phyloP scores from a whole-genome alignment of 2,113 vertebrate species.

The Leptodactylus fuscus region DNA sequence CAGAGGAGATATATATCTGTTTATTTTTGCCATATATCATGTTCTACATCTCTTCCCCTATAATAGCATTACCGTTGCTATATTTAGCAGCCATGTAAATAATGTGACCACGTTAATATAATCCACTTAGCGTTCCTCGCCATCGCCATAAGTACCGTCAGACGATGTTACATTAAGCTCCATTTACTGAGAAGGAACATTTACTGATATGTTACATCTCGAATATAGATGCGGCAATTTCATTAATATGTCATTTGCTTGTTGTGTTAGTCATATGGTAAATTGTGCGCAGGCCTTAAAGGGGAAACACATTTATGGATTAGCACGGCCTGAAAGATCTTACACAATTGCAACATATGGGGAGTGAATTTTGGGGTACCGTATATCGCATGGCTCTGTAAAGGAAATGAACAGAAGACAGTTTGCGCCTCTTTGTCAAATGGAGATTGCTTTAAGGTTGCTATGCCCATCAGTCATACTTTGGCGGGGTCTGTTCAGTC shows the following conservation, averaged over 20 bases:
- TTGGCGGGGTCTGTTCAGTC: too few species aligned
- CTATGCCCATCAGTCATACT: too few species aligned
- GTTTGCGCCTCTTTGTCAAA: too few species aligned
- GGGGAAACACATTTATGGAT: too few species aligned
- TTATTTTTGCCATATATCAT: too few species aligned
- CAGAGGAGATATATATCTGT: too few species aligned
- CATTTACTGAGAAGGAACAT: conserved; percentile 9
- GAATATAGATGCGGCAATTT: neutral
- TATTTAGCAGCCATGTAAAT: neutral
- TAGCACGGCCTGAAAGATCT: too few species aligned
- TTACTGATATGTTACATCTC: neutral
- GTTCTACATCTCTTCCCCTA: neutral
- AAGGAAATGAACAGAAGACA: too few species aligned
- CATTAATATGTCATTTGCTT: neutral
- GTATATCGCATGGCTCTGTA: too few species aligned
- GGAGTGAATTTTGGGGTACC: too few species aligned
- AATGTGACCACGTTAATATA: neutral
- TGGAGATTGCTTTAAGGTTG: too few species aligned
- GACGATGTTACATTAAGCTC: neutral
- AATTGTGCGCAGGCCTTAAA: neutral
- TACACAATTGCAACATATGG: too few species aligned
- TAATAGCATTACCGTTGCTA: neutral
- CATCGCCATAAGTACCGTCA: neutral
- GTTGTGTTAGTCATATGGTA: neutral
- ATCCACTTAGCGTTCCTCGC: neutral